Evolutionary conservation across 2,797 vertebrate genomes (phyloP).

Genomic region (Centropyge bicolor): DNA sequence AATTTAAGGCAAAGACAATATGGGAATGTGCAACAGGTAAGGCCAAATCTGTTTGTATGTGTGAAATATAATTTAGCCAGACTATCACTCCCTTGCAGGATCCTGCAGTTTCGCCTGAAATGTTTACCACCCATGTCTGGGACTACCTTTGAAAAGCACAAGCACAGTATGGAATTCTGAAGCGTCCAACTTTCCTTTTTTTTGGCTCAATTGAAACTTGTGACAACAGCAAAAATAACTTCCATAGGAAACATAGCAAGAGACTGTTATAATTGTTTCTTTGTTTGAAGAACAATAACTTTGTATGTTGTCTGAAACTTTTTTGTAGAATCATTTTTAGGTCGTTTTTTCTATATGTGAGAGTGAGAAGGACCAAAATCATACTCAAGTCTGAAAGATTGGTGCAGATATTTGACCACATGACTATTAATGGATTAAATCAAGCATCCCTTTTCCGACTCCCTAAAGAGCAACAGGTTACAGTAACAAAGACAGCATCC

Average conservation of each 20-base stretch:
- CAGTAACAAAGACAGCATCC: conserved; percentile 53
- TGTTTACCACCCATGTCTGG: conserved; percentile 77
- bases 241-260: conserved; percentile 77
- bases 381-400: conserved; percentile 62
- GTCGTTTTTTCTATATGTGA: conserved; percentile 83
- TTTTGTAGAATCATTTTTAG: conserved; percentile 85
- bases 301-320: conserved; percentile 84
- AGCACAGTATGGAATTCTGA: conserved; percentile 76
- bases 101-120: conserved; percentile 71
- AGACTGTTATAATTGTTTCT: conserved; percentile 89
- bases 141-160: conserved; percentile 85
- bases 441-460: conserved; percentile 57
- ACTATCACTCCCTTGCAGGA: conserved; percentile 76
- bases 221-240: conserved; percentile 81
- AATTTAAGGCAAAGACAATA: conserved; percentile 78
- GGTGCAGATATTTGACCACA: conserved; percentile 55
- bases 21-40: conserved; percentile 82
- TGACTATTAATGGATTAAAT: conserved; percentile 58
- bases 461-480: conserved; percentile 66
- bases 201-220: conserved; percentile 79
- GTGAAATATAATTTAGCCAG: conserved; percentile 73
- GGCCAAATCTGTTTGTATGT: conserved; percentile 82
- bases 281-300: conserved; percentile 87
- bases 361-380: conserved; percentile 87
- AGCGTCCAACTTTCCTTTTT: conserved; percentile 71